A percentile compares a stretch with the other conserved stretches of the same genome.
phyloP scores from a whole-genome alignment of 2,113 vertebrate species.

The Pycnonotus jocosus region DNA sequence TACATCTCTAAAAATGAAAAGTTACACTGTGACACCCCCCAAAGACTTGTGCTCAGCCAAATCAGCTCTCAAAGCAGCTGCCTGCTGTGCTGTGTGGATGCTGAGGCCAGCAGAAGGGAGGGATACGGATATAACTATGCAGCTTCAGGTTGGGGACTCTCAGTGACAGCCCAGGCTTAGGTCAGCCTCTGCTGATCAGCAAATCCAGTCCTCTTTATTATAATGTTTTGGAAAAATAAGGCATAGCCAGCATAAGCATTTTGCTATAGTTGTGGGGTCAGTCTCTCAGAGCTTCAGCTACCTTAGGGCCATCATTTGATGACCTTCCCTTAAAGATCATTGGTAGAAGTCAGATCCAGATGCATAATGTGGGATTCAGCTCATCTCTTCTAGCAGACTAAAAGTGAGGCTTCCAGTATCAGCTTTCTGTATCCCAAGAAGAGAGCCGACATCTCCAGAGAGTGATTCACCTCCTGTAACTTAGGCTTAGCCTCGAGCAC shows the following conservation, averaged over 20 bases:
- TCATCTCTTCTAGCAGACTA: not conserved
- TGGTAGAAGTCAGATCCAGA: not conserved
- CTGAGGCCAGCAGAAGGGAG: slow-evolving; percentile 37
- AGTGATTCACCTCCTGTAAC: slow-evolving; percentile 26
- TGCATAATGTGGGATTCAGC: not conserved
- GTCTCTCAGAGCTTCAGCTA: not conserved
- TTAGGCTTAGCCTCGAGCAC: not conserved
- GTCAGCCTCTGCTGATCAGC: slow-evolving; percentile 43
- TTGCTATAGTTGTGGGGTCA: not conserved
- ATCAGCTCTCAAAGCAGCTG: slow-evolving; percentile 41
- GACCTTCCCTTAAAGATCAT: not conserved
- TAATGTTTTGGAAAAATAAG: not conserved
- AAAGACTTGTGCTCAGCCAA: slow-evolving; percentile 20
- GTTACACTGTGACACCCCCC: not conserved
- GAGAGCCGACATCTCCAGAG: not conserved
- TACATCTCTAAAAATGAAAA: slow-evolving; percentile 23
- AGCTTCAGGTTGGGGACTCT: not conserved
- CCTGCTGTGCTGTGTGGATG: not conserved
- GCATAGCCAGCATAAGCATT: not conserved
- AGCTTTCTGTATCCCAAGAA: not conserved
- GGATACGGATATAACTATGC: not conserved
- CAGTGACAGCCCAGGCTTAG: not conserved
- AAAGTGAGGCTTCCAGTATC: not conserved
- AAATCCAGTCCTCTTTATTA: not conserved
- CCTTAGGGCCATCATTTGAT: not conserved